Conservation (phyloP, 2,113 vertebrate genomes). For the Oreotragus oreotragus region DNA sequence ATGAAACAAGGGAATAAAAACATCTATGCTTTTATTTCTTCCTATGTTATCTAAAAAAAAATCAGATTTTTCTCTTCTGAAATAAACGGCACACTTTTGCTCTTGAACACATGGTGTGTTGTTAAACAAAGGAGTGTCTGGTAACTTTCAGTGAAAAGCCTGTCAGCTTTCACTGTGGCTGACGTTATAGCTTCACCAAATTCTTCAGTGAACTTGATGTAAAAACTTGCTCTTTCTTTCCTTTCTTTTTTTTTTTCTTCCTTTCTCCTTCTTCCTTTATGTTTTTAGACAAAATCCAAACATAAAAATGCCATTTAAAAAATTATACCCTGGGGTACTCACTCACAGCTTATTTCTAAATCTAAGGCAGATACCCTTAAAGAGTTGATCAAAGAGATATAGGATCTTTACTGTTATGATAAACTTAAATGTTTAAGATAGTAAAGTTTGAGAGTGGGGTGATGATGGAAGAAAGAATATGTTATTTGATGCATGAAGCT, state of each 20-base stretch:
- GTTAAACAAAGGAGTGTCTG: constrained; percentile 14
- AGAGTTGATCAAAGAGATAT: background rate
- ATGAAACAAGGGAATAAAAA: background rate
- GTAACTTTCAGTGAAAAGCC: constrained; percentile 28
- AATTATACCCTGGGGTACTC: background rate
- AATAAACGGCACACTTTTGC: background rate
- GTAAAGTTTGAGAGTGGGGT: background rate
- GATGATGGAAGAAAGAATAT: background rate
- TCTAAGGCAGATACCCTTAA: background rate
- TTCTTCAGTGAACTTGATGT: background rate
- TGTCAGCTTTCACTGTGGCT: background rate
- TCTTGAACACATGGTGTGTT: background rate
- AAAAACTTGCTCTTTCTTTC: background rate
- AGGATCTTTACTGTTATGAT: background rate
- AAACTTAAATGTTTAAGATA: constrained; percentile 15
- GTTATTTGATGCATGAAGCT: background rate
- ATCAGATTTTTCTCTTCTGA: background rate
- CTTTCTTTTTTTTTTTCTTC: background rate
- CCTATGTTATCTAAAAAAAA: background rate
- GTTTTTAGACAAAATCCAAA: constrained; percentile 23
- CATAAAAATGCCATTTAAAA: constrained; percentile 3
- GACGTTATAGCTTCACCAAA: background rate
- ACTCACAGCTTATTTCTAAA: constrained; percentile 1
- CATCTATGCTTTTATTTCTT: constrained; percentile 4
- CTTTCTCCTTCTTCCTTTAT: background rate